Evolutionary conservation across 2,797 vertebrate species (phyloP).

Genomic region (Sylvilagus floridanus): DNA sequence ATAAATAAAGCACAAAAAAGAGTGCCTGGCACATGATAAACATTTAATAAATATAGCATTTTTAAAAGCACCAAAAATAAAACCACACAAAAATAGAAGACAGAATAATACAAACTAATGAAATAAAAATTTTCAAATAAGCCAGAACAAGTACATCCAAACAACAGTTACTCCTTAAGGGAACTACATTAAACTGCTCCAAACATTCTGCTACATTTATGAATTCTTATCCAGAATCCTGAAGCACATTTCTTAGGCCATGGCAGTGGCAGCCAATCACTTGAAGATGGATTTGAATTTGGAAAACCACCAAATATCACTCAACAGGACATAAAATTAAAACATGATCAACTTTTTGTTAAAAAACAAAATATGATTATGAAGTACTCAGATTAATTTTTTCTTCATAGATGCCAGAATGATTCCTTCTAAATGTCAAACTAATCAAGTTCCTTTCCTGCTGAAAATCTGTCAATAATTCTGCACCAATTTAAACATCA

Average conservation of each 20-base stretch:
- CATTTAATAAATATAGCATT: neutral
- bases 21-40: neutral
- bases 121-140: neutral
- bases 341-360: constrained; percentile 32
- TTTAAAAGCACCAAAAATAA: neutral
- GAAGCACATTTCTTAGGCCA: constrained; percentile 39
- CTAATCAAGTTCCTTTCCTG: neutral
- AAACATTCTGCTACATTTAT: constrained; percentile 31
- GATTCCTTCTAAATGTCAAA: constrained; percentile 57
- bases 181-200: constrained; percentile 5
- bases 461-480: neutral
- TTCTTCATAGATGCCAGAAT: neutral
- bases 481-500: neutral
- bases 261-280: constrained; percentile 6
- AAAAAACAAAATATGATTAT: constrained; percentile 50
- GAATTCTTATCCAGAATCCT: neutral
- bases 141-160: neutral
- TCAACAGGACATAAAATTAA: constrained; percentile 55
- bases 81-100: neutral
- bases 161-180: constrained; percentile 32
- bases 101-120: constrained; percentile 41
- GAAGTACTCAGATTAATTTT: constrained; percentile 35
- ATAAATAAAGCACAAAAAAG: neutral
- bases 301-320: constrained; percentile 40
- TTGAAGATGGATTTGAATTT: constrained; percentile 54